Conservation (phyloP, 2,888 invertebrate species). For the Ornithoptera alexandrae region DNA sequence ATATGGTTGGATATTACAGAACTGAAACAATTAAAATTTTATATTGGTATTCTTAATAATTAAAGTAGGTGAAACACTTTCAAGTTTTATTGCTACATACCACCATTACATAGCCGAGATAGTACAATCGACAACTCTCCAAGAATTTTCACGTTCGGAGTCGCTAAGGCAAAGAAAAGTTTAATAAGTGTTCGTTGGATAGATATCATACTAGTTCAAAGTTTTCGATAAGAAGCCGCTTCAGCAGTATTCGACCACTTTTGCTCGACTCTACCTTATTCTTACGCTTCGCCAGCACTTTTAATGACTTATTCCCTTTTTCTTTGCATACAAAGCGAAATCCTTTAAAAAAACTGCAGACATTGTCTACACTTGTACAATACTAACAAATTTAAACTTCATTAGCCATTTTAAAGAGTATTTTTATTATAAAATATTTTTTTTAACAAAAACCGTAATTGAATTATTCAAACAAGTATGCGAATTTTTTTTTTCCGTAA, state of each 20-base stretch:
- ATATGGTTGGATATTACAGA: too few species aligned
- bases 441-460: background rate
- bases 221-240: slow-evolving; percentile 64
- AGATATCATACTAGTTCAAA: slow-evolving; percentile 64
- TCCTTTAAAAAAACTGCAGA: slow-evolving; percentile 47
- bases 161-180: slow-evolving; percentile 62
- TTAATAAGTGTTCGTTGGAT: slow-evolving; percentile 64
- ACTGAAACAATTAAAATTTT: too few species aligned
- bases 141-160: slow-evolving; percentile 55
- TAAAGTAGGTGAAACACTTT: background rate
- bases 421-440: background rate
- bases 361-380: slow-evolving; percentile 32
- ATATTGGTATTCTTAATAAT: background rate
- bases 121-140: slow-evolving; percentile 49
- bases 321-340: slow-evolving; percentile 51
- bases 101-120: slow-evolving; percentile 33
- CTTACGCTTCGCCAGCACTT: slow-evolving; percentile 70
- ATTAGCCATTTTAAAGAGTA: background rate
- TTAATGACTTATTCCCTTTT: slow-evolving; percentile 74
- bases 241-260: slow-evolving; percentile 64
- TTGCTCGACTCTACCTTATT: slow-evolving; percentile 57
- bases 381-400: slow-evolving; percentile 4
- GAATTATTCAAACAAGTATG: background rate
- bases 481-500: slow-evolving; percentile 2
- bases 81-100: slow-evolving; percentile 19